These are phyloP conservation scores for Drosophila nasuta DNA, from an alignment of 1,140 invertebrate species.

Conservation along the genomic window DNA sequence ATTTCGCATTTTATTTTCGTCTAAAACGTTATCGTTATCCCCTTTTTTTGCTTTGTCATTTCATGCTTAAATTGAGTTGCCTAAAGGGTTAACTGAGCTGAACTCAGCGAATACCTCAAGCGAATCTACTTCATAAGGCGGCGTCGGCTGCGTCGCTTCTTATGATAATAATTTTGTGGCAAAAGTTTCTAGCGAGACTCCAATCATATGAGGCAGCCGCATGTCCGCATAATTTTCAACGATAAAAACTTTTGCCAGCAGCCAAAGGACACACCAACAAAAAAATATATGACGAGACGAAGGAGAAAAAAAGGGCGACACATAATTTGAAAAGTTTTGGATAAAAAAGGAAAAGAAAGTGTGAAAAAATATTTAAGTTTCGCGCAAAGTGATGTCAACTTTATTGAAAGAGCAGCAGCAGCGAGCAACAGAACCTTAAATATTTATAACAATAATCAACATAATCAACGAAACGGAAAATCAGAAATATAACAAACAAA, in stretches of 20 bases:
- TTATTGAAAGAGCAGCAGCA: constrained; percentile 41
- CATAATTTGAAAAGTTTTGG: constrained; percentile 79
- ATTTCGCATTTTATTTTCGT: background rate
- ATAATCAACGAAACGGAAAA: constrained; percentile 33
- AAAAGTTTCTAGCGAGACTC: constrained; percentile 55
- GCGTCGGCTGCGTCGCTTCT: constrained; percentile 3
- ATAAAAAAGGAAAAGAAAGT: constrained; percentile 58
- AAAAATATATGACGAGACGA: constrained; percentile 24
- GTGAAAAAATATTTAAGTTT: constrained; percentile 80
- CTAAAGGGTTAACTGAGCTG: background rate
- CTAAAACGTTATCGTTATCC: background rate
- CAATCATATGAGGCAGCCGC: constrained; percentile 66
- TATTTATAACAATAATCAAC: constrained; percentile 65
- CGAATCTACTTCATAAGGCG: background rate
- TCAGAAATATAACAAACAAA: constrained; percentile 2
- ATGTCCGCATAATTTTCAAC: constrained; percentile 70
- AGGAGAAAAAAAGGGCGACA: constrained; percentile 47
- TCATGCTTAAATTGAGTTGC: constrained; percentile 15
- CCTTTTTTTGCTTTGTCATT: constrained; percentile 2
- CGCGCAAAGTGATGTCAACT: constrained; percentile 55
- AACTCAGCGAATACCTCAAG: background rate
- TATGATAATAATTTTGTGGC: constrained; percentile 55
- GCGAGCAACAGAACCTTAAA: constrained; percentile 21
- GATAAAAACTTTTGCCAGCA: constrained; percentile 73
- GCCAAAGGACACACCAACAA: constrained; percentile 7